Conservation (phyloP, 2,797 vertebrate genomes). For the Somateria mollissima region DNA sequence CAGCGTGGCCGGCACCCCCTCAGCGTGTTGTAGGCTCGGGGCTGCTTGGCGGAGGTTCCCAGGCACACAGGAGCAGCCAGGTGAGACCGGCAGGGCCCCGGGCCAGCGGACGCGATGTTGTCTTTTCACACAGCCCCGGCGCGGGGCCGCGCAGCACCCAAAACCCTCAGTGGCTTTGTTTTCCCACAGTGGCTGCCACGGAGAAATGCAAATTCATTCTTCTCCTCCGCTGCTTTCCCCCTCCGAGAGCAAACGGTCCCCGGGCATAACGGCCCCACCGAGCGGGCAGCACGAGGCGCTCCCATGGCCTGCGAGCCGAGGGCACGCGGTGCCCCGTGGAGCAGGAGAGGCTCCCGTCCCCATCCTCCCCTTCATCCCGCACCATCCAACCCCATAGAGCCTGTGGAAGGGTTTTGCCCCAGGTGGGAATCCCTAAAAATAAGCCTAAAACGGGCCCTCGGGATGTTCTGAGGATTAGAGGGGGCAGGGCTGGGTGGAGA, state of each 20-base stretch:
- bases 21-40: neutral
- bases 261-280: constrained; percentile 16
- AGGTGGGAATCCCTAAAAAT: rapidly evolving
- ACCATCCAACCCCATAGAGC: rapidly evolving
- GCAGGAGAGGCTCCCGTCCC: neutral
- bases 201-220: constrained; percentile 72
- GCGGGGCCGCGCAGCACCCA: neutral
- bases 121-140: constrained; percentile 68
- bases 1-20: neutral
- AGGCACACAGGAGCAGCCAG: constrained; percentile 61
- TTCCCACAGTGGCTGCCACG: constrained; percentile 69
- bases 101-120: constrained; percentile 66
- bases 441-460: rapidly evolving
- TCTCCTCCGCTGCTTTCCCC: neutral
- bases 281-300: neutral
- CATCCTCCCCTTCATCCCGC: rapidly evolving
- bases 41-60: constrained; percentile 26
- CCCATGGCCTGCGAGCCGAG: neutral
- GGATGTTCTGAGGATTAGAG: neutral
- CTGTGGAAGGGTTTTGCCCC: neutral
- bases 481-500: neutral
- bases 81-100: constrained; percentile 55
- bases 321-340: neutral
- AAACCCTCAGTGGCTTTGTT: constrained; percentile 11
- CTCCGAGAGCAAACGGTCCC: constrained; percentile 54